Conservation (phyloP, 2,797 vertebrate species). For the Pseudochirops cupreus region DNA sequence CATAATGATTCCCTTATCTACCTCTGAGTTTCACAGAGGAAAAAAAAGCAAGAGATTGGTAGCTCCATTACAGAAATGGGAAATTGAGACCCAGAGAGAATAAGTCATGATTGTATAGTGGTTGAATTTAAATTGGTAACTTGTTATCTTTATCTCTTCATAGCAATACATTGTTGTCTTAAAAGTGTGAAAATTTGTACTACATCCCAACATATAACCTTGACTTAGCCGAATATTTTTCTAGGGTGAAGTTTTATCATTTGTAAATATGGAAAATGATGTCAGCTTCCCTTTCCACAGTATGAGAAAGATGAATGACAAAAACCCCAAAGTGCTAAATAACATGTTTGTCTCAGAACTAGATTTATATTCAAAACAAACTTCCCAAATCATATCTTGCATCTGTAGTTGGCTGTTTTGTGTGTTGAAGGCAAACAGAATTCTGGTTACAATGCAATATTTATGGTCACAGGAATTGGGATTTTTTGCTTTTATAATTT, state of each 20-base stretch:
- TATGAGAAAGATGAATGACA: neutral
- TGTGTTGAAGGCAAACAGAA: constrained; percentile 32
- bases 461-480: constrained; percentile 24
- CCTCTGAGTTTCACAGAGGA: neutral
- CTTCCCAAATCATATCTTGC: constrained; percentile 29
- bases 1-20: neutral
- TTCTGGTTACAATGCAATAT: constrained; percentile 10
- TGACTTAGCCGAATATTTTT: neutral
- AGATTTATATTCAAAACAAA: neutral
- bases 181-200: constrained; percentile 14
- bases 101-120: neutral
- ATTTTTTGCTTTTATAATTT: constrained; percentile 39
- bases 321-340: neutral
- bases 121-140: constrained; percentile 3
- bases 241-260: constrained; percentile 23
- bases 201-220: neutral
- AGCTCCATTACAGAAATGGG: neutral
- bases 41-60: constrained; percentile 13
- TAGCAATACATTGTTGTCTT: constrained; percentile 25
- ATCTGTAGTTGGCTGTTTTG: neutral
- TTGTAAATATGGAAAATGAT: constrained; percentile 17
- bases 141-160: neutral
- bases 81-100: constrained; percentile 12
- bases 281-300: constrained; percentile 36
- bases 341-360: neutral